Evolutionary conservation across 2,888 invertebrate genomes (phyloP).

Genomic region (Thecocarcelia acutangulata): DNA sequence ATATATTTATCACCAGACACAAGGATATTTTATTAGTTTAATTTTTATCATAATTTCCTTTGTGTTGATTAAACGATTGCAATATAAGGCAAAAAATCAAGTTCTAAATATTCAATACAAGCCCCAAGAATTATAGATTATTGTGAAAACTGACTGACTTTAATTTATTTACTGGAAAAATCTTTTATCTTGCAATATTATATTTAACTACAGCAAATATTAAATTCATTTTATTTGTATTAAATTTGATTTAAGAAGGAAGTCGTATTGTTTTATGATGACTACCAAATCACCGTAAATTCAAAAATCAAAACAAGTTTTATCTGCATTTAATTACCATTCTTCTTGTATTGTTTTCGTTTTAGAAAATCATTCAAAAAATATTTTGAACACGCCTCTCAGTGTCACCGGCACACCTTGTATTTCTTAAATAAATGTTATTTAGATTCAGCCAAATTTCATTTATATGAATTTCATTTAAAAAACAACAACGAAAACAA

Average conservation of each 20-base stretch:
- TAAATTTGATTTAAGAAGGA: not conserved
- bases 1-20: too few relatives aligned
- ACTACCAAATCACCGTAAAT: not conserved
- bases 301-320: conserved; percentile 44
- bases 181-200: too few relatives aligned
- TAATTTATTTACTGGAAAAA: too few relatives aligned
- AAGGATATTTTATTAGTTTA: too few relatives aligned
- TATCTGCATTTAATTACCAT: conserved; percentile 66
- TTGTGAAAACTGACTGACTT: too few relatives aligned
- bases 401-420: conserved; percentile 63
- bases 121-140: too few relatives aligned
- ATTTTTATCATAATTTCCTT: too few relatives aligned
- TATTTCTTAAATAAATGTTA: conserved; percentile 57
- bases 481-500: conserved; percentile 12
- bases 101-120: too few relatives aligned
- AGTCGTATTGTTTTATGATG: not conserved
- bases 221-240: not conserved
- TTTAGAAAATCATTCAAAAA: conserved; percentile 43
- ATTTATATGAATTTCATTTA: conserved; percentile 57
- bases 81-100: too few relatives aligned
- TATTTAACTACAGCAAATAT: too few relatives aligned
- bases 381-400: conserved; percentile 59
- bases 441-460: conserved; percentile 58
- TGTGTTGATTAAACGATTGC: too few relatives aligned
- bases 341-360: conserved; percentile 14